These are phyloP conservation scores for Mugil cephalus DNA, from an alignment of 2,113 vertebrate genomes.

Conservation along the genomic window DNA sequence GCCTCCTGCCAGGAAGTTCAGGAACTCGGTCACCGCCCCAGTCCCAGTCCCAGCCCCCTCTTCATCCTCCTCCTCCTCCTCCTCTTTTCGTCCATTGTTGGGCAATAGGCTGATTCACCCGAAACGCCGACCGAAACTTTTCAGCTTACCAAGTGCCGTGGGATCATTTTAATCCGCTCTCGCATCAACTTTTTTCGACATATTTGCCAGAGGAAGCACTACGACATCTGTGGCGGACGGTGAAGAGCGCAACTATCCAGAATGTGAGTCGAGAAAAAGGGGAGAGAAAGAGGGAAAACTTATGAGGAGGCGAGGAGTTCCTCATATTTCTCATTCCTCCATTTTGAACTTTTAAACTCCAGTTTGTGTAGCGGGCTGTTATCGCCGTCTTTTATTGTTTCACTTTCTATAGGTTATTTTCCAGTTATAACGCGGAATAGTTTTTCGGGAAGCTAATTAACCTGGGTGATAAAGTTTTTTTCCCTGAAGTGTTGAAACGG, in stretches of 20 bases:
- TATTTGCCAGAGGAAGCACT: not conserved
- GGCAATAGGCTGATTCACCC: slow-evolving; percentile 61
- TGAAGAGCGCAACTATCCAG: not conserved
- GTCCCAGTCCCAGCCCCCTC: slow-evolving; percentile 60
- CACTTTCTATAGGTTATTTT: no score
- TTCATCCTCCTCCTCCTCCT: slow-evolving; percentile 9
- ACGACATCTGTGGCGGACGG: accelerated
- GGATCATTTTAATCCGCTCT: not conserved
- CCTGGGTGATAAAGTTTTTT: not conserved
- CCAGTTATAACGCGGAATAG: accelerated
- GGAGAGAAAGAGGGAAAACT: slow-evolving; percentile 78
- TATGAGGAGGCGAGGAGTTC: slow-evolving; percentile 67
- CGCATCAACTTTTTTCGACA: not conserved
- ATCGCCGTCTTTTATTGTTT: slow-evolving; percentile 9
- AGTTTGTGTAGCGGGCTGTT: slow-evolving; percentile 48
- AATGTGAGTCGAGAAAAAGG: slow-evolving; percentile 37
- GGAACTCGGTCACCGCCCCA: slow-evolving; percentile 77
- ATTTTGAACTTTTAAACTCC: slow-evolving; percentile 84
- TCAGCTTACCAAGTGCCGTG: not conserved
- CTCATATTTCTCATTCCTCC: slow-evolving; percentile 79
- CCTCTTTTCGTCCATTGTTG: slow-evolving; percentile 70
- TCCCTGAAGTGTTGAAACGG: not conserved
- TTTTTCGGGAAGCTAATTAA: not conserved
- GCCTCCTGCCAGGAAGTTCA: slow-evolving; percentile 71
- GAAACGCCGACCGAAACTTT: slow-evolving; percentile 73